Base-by-base conservation (phyloP, 2,888 invertebrate genomes). In the Halictus ligatus region DNA sequence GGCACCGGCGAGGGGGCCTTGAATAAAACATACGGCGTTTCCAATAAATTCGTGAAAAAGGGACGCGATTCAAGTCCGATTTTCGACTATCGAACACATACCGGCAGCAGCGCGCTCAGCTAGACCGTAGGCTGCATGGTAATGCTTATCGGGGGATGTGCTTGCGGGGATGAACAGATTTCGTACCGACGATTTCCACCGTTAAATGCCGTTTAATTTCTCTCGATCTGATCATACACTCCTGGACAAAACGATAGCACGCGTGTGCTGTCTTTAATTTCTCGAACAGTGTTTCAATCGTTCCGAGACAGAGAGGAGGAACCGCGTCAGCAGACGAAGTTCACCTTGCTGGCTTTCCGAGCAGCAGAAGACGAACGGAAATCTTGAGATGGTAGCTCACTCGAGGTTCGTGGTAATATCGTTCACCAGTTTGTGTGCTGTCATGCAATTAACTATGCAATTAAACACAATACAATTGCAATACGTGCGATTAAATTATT, bases 21-120 rank as follows among this genome's bases (percentile, higher is more conserved):
- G 86, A 90, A 90, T 90, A 90, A 90, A 89, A 90, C 89, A 89
- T 90, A 84, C 78, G 60, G 50, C 79, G 73, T 83, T 89, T 81
- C 88, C 84, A 84, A 90, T 90, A 86, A 85, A 85, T 81, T 72
- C 80, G 72, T 64, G 82, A 71, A 78, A 86, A 87, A 86, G 79
- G 71, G 80, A 40, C 82, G 74, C 78, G 88, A 89, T 89, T 83
- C 69, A 80, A 78, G 80, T 69, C 43, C 46, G 76, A 78, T 85
- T 88, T 78, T 77, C 69, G 75, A 74, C 67, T 80, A 77, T 71
- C 69, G 25, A 58, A 81, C 86, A 78, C 73, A 35, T 78, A 85
- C 81, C 73, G 67, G 13, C 71, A 54, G 35, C n/a, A 50, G 58
- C 74, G 50, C 74, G 60, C 43, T 13, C 40, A 21, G 50, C 13